Evolutionary conservation across 2,113 vertebrate species (phyloP).

Genomic region (Mesocricetus auratus): DNA sequence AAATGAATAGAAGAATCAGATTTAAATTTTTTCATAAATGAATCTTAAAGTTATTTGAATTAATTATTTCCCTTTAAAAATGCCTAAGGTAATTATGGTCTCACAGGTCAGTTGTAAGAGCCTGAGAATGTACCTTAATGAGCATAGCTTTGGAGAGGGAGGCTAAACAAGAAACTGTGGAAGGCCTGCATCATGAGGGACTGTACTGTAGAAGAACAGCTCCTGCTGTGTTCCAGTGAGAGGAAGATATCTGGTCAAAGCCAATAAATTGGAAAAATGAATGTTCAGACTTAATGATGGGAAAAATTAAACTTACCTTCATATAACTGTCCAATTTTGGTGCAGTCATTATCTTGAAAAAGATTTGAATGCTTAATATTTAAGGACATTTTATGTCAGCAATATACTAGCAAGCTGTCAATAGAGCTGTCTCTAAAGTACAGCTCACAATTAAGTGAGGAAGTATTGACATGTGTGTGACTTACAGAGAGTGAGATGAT

Average conservation of each 20-base stretch:
- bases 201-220: neutral
- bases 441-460: neutral
- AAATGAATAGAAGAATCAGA: neutral
- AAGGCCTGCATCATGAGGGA: neutral
- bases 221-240: neutral
- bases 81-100: neutral
- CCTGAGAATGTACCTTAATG: neutral
- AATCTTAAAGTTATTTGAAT: neutral
- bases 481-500: neutral
- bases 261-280: neutral
- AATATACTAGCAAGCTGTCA: slow-evolving; percentile 34
- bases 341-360: neutral
- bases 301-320: neutral
- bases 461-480: neutral
- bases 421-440: neutral
- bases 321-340: neutral
- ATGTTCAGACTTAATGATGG: neutral
- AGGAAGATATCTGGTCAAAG: neutral
- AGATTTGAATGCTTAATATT: neutral
- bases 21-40: neutral
- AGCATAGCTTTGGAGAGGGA: neutral
- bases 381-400: neutral
- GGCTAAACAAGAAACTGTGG: neutral
- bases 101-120: neutral
- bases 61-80: neutral